These are phyloP conservation scores for Chionodraco myersi DNA, from an alignment of 2,113 vertebrate species.

Conservation along the genomic window DNA sequence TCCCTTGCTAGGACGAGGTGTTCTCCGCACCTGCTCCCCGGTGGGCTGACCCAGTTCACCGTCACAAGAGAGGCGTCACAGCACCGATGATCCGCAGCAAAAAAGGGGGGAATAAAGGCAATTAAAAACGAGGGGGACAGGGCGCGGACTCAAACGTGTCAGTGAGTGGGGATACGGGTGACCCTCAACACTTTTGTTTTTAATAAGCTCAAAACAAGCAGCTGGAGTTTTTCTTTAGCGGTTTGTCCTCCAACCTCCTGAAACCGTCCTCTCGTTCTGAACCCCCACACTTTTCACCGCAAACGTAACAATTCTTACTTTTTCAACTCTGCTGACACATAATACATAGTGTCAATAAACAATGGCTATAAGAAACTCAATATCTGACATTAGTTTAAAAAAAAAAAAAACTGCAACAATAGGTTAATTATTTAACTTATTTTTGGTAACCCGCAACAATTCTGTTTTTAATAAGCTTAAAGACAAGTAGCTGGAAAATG, in stretches of 20 bases:
- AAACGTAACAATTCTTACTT: neutral
- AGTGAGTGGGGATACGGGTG: neutral
- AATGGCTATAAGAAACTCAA: no score
- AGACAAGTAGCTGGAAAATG: no score
- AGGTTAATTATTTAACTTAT: no score
- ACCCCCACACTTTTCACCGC: neutral
- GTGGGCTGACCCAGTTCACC: conserved; percentile 77
- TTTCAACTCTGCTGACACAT: no score
- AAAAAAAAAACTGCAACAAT: no score
- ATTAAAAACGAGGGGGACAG: conserved; percentile 17
- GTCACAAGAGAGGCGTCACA: conserved; percentile 24
- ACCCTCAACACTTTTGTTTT: conserved; percentile 27
- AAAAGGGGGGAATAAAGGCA: conserved; percentile 11
- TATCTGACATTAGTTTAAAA: no score
- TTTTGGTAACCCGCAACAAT: no score
- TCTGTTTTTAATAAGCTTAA: no score
- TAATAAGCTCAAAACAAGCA: conserved; percentile 18
- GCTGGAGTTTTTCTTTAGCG: neutral
- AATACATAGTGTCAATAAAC: no score
- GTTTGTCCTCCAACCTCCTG: neutral
- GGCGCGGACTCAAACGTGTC: neutral
- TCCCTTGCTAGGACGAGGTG: conserved; percentile 65
- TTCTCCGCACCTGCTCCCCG: conserved; percentile 70
- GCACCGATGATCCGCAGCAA: conserved; percentile 12
- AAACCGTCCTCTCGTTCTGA: neutral